phyloP scores from a whole-genome alignment of 2,797 vertebrate species.

The Epinephelus coioides region DNA sequence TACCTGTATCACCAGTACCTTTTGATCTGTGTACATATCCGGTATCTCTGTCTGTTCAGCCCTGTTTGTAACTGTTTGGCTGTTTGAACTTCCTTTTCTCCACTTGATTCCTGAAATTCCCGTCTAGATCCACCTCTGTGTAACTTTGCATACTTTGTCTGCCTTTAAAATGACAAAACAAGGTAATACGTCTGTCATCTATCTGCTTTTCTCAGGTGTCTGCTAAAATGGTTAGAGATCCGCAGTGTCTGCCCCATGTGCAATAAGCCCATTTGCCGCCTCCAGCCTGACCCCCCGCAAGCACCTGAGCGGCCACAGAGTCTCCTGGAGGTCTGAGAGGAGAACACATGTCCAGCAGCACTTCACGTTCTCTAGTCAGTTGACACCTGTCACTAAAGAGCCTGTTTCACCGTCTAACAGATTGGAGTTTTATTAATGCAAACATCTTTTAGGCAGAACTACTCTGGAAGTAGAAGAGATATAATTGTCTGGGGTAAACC shows the following conservation, averaged over 20 bases:
- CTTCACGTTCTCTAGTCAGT: background rate
- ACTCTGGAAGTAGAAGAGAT: conserved; percentile 9
- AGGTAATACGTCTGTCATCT: background rate
- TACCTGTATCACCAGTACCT: background rate
- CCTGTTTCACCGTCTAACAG: conserved; percentile 26
- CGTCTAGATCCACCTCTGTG: background rate
- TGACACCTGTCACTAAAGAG: conserved; percentile 13
- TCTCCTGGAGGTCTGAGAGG: conserved; percentile 81
- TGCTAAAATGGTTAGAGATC: conserved; percentile 90
- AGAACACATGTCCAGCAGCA: conserved; percentile 20
- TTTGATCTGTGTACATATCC: conserved; percentile 23
- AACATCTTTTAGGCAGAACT: conserved; percentile 44
- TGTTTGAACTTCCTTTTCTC: background rate
- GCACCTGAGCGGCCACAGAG: conserved; percentile 74
- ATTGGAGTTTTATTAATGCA: conserved; percentile 31
- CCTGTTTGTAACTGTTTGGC: conserved; percentile 9
- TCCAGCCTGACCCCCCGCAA: conserved; percentile 74
- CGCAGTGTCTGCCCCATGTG: conserved; percentile 90
- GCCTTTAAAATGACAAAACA: background rate
- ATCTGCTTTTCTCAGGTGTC: conserved; percentile 79
- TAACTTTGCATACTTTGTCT: background rate
- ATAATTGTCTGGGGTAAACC: background rate
- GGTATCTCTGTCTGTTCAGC: background rate
- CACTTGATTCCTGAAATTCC: background rate
- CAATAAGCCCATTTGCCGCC: conserved; percentile 87